phyloP scores from a whole-genome alignment of 2,888 invertebrate genomes.

The Ochlodes sylvanus region DNA sequence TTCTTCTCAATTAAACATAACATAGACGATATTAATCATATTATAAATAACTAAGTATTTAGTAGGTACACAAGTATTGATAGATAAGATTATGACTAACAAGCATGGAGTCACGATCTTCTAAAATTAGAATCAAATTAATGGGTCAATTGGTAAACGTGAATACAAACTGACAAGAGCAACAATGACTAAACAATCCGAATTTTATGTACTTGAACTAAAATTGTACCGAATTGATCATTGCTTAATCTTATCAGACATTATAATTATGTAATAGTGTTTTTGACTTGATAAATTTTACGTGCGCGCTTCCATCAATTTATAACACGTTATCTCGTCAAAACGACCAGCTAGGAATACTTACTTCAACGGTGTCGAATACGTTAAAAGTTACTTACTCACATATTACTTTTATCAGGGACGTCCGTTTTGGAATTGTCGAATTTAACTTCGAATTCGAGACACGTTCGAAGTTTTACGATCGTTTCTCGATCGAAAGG shows the following conservation, averaged over 20 bases:
- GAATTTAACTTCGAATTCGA: slow-evolving; percentile 9
- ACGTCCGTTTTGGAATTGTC: not conserved
- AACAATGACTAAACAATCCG: not conserved
- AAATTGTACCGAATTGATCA: no score
- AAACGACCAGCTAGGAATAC: no score
- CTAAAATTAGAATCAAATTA: slow-evolving; percentile 15
- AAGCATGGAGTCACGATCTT: slow-evolving; percentile 3
- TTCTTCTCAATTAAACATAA: no score
- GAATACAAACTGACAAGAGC: not conserved
- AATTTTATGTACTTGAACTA: no score
- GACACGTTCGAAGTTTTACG: slow-evolving; percentile 10
- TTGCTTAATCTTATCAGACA: no score
- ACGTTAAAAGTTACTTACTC: not conserved
- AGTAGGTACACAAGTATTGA: not conserved
- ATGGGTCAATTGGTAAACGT: slow-evolving; percentile 12
- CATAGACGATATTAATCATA: no score
- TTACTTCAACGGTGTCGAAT: not conserved
- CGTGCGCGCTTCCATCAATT: no score
- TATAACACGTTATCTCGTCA: no score
- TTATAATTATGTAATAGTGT: no score
- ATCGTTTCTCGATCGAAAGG: not conserved
- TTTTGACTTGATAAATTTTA: no score
- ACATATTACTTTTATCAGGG: not conserved
- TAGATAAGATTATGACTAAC: slow-evolving; percentile 11
- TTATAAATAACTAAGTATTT: no score